Evolutionary conservation across 2,888 invertebrate genomes (phyloP).

Genomic region (Hirtodrosophila confusa): DNA sequence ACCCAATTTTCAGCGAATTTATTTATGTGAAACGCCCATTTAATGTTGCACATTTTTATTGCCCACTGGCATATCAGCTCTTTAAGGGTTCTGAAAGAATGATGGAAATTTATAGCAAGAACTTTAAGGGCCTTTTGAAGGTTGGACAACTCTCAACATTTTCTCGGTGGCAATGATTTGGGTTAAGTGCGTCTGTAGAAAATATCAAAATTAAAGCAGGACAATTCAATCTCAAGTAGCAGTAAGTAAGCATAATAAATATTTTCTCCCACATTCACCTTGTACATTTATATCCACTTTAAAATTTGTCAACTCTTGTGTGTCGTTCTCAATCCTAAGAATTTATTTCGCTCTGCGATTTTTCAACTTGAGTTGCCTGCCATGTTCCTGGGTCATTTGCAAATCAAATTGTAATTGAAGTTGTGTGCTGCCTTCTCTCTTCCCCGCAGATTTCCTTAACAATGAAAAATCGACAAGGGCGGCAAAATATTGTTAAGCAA

Average conservation of each 20-base stretch:
- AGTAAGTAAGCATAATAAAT: no score
- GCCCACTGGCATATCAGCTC: slow-evolving; percentile 41
- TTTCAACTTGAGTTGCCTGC: slow-evolving; percentile 52
- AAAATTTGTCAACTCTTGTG: not conserved
- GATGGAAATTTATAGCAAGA: no score
- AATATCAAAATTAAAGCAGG: not conserved
- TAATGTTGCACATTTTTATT: slow-evolving; percentile 73
- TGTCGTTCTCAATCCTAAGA: slow-evolving; percentile 2
- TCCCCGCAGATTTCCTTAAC: slow-evolving; percentile 3
- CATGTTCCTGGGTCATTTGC: slow-evolving; percentile 61
- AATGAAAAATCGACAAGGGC: slow-evolving; percentile 28
- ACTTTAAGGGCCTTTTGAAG: not conserved
- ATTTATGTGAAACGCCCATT: slow-evolving; percentile 74
- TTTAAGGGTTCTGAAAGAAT: slow-evolving; percentile 3
- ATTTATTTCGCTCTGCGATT: slow-evolving; percentile 25
- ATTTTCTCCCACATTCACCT: no score
- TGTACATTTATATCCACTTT: no score
- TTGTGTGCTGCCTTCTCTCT: slow-evolving; percentile 28
- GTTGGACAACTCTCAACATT: not conserved
- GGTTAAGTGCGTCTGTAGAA: no score
- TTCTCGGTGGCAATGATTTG: not conserved
- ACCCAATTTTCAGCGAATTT: slow-evolving; percentile 68
- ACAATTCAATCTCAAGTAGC: no score
- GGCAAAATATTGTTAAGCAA: slow-evolving; percentile 45
- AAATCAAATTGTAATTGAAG: slow-evolving; percentile 72